Base-by-base conservation (phyloP, 2,113 vertebrate genomes). In the Zosterops japonicus region DNA sequence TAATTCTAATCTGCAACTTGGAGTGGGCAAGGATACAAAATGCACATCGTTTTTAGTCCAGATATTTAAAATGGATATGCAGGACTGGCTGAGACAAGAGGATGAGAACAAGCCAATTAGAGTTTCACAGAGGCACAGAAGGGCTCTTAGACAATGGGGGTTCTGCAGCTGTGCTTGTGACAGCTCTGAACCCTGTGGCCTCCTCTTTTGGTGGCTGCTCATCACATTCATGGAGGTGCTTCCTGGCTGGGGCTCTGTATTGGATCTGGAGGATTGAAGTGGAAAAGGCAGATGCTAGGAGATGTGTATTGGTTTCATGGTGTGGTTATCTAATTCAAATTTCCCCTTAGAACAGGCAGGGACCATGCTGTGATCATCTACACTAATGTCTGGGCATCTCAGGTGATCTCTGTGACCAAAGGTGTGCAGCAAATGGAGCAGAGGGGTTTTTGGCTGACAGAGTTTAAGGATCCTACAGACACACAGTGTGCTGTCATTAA, bases 11-110 rank as follows among this genome's bases (percentile, higher is more conserved):
- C 64, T 83, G 11, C 2, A 3, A 47, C 64, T 95, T 81, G 47
- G 35, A 69, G 29, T 85, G 87, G 74, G 68, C 5, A 22, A 82
- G n/a, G 55, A 70, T 85, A 60, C 39, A 69, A 95, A 86, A 69
- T 47, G 61, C 31, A 67, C 55, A 63, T 77, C 1, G 57, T 78
- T 94, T 83, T 68, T 65, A 91, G 71, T 94, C 89, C 83, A 96
- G 88, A 93, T 96, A 89, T 94, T 96, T 96, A 14, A 93, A 86
- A 94, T n/a, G 59, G 59, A 39, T 81, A 42, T 18, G 53, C 63
- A 76, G 63, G 53, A 65, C 70, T 9, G 69, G 70, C 19, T 78
- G 68, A 56, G 49, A 71, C 65, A 92, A 35, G 25, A 47, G 84
- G 83, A 83, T 89, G 75, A 78, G 77, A 92, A 91, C 28, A 70